A percentile compares a stretch with the other conserved stretches of the same genome.
These are phyloP conservation scores for Lycocorax pyrrhopterus DNA, from an alignment of 2,113 vertebrate species.

Conservation along the genomic window DNA sequence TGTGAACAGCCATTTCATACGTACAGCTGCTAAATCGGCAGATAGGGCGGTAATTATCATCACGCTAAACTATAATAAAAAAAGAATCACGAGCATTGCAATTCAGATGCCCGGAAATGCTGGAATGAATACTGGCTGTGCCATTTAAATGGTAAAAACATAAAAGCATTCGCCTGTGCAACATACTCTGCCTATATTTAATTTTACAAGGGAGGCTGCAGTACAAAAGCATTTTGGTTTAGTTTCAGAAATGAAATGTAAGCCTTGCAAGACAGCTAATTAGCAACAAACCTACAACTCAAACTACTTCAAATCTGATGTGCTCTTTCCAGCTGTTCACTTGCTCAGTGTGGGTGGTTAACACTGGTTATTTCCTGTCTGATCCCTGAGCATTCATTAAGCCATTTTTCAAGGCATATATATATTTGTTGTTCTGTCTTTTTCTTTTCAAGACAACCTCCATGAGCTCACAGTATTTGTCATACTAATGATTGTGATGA, in stretches of 20 bases:
- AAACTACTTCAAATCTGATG: not conserved
- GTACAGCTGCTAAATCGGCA: not conserved
- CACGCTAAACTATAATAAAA: not conserved
- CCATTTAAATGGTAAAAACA: not conserved
- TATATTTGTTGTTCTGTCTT: not conserved
- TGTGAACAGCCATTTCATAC: not conserved
- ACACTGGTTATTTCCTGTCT: not conserved
- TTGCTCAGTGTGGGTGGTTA: not conserved
- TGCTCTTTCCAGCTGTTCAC: not conserved
- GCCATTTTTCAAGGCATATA: not conserved
- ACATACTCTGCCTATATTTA: not conserved
- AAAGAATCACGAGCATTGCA: not conserved
- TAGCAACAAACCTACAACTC: not conserved
- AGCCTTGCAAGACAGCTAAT: not conserved
- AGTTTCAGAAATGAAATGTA: conserved; percentile 1
- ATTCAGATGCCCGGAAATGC: not conserved
- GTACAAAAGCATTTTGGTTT: not conserved
- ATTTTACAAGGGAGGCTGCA: not conserved
- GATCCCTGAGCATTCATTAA: not conserved
- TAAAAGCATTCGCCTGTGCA: not conserved
- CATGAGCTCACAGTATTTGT: not conserved
- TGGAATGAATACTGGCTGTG: not conserved
- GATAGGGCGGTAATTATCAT: not conserved
- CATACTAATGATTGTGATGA: not conserved
- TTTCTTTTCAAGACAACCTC: not conserved